phyloP scores from a whole-genome alignment of 2,888 invertebrate genomes.

The Rotaria socialis region DNA sequence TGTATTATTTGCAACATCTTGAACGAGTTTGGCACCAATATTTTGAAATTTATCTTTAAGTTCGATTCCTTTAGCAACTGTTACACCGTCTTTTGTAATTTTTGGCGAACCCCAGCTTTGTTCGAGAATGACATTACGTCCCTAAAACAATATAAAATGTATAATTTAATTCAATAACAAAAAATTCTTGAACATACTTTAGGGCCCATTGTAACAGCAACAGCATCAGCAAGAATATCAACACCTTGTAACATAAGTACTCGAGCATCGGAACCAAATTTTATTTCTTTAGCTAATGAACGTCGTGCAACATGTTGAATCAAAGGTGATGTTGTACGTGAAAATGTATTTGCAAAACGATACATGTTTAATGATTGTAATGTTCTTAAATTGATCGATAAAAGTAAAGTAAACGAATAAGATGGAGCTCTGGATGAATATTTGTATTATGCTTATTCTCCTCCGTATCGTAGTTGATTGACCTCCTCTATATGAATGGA shows the following conservation, averaged over 20 bases:
- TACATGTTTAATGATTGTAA: constrained; percentile 37
- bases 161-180: neutral
- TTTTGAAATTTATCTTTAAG: constrained; percentile 98
- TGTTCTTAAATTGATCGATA: neutral
- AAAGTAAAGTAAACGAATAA: neutral
- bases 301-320: constrained; percentile 48
- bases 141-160: neutral
- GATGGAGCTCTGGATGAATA: too few species aligned
- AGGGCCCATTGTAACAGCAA: constrained; percentile 99
- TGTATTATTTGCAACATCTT: constrained; percentile 98
- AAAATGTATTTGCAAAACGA: constrained; percentile 37
- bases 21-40: constrained; percentile 93
- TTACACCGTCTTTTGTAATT: constrained; percentile 99
- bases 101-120: constrained; percentile 99
- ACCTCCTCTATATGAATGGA: neutral
- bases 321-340: constrained; percentile 36
- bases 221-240: constrained; percentile 93
- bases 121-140: constrained; percentile 95
- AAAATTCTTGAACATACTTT: constrained; percentile 66
- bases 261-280: constrained; percentile 93
- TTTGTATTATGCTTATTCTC: neutral
- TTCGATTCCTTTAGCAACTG: constrained; percentile 95
- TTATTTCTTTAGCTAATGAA: constrained; percentile 79
- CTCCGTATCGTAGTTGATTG: neutral
- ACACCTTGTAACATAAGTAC: constrained; percentile 96